Conservation (phyloP, 2,797 vertebrate genomes). For the Parauchenoglanis ngamensis region DNA sequence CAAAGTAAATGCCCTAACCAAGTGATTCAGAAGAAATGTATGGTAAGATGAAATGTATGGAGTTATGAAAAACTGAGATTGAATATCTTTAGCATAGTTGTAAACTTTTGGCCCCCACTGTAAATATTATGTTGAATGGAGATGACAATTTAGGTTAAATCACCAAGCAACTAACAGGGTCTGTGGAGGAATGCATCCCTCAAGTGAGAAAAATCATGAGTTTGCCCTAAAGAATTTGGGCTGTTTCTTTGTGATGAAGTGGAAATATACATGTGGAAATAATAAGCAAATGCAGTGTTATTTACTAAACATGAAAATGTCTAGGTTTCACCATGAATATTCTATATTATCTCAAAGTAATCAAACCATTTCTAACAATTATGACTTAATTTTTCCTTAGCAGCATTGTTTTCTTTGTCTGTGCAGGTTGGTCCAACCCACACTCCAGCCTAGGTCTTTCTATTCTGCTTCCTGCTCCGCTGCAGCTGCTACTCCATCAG, state of each 20-base stretch:
- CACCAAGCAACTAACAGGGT: not conserved
- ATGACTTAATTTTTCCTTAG: not conserved
- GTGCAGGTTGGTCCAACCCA: too few relatives aligned
- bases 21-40: too few relatives aligned
- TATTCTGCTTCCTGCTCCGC: too few relatives aligned
- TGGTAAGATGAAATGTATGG: not conserved
- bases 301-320: not conserved
- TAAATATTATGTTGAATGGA: not conserved
- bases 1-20: not conserved
- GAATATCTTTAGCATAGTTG: not conserved
- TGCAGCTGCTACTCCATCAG: too few relatives aligned
- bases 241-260: not conserved
- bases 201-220: not conserved
- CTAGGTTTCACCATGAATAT: not conserved
- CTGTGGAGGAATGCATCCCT: too few relatives aligned
- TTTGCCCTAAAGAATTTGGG: not conserved
- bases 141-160: not conserved
- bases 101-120: not conserved
- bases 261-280: not conserved
- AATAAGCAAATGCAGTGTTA: too few relatives aligned
- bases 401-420: not conserved
- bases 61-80: not conserved
- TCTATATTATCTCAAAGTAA: not conserved
- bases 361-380: not conserved
- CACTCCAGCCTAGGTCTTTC: too few relatives aligned